Evolutionary conservation across 1,140 invertebrate species (phyloP).

Genomic region (Panulirus ornatus): DNA sequence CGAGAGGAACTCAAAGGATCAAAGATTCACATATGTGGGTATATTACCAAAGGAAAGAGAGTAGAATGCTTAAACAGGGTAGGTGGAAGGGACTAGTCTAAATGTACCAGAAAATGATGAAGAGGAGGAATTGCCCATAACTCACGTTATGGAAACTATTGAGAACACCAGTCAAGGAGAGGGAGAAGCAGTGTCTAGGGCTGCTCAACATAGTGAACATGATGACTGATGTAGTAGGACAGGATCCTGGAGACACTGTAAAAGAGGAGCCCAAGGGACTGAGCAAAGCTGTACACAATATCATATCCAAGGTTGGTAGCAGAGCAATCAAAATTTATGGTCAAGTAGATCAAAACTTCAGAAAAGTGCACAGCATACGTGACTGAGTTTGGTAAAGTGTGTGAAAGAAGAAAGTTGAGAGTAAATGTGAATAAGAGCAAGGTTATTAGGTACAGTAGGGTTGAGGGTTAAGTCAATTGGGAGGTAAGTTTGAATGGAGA

Average conservation of each 20-base stretch:
- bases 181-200: not conserved
- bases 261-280: too few species aligned
- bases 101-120: not conserved
- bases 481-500: too few species aligned
- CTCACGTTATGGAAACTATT: not conserved
- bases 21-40: not conserved
- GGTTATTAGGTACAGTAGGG: too few species aligned
- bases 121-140: not conserved
- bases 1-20: not conserved
- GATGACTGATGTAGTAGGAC: too few species aligned
- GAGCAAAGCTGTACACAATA: not conserved
- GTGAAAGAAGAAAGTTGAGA: too few species aligned
- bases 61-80: not conserved
- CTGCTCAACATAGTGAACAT: too few species aligned
- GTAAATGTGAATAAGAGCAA: too few species aligned
- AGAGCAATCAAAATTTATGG: not conserved
- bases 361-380: too few species aligned
- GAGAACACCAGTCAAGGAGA: not conserved
- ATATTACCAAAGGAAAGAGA: not conserved
- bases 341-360: not conserved
- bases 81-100: not conserved
- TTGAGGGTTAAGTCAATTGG: too few species aligned
- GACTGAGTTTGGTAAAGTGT: too few species aligned
- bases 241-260: too few species aligned
- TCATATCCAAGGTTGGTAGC: not conserved